Evolutionary conservation across 2,888 invertebrate genomes (phyloP).

Genomic region (Dexiosoma caninum): DNA sequence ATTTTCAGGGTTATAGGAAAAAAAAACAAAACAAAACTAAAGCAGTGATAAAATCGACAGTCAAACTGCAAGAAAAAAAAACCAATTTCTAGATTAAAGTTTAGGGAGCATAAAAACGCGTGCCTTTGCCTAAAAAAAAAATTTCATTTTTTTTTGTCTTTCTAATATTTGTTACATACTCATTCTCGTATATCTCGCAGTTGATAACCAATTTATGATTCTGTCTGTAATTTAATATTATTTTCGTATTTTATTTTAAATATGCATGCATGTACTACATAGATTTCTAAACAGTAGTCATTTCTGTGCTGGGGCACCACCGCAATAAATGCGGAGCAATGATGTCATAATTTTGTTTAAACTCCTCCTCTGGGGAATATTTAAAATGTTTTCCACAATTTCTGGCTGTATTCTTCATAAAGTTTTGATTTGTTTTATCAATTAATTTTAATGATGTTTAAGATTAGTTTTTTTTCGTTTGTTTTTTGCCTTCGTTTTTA

Average conservation of each 20-base stretch:
- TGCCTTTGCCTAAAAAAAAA: background rate
- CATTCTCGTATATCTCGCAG: background rate
- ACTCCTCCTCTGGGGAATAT: constrained; percentile 27
- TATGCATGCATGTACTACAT: background rate
- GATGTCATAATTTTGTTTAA: constrained; percentile 42
- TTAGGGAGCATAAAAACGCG: background rate
- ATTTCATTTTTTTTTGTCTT: too few species aligned
- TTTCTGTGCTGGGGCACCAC: background rate
- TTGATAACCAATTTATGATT: constrained; percentile 13
- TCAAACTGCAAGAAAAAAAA: background rate
- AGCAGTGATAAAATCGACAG: background rate
- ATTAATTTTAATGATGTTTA: constrained; percentile 56
- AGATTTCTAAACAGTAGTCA: constrained; percentile 6
- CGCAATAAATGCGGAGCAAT: background rate
- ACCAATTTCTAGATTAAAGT: background rate
- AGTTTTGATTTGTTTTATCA: constrained; percentile 47
- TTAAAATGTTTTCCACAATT: background rate
- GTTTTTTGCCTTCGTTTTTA: background rate
- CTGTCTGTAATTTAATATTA: constrained; percentile 19
- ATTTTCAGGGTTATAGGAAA: constrained; percentile 40
- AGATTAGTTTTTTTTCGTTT: too few species aligned
- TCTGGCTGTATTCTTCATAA: background rate
- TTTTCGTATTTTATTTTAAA: too few species aligned
- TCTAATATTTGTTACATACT: too few species aligned
- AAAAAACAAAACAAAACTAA: background rate